A percentile compares a stretch with the other conserved stretches of the same genome.
phyloP scores from a whole-genome alignment of 1,140 invertebrate genomes.

The Drosophila miranda region DNA sequence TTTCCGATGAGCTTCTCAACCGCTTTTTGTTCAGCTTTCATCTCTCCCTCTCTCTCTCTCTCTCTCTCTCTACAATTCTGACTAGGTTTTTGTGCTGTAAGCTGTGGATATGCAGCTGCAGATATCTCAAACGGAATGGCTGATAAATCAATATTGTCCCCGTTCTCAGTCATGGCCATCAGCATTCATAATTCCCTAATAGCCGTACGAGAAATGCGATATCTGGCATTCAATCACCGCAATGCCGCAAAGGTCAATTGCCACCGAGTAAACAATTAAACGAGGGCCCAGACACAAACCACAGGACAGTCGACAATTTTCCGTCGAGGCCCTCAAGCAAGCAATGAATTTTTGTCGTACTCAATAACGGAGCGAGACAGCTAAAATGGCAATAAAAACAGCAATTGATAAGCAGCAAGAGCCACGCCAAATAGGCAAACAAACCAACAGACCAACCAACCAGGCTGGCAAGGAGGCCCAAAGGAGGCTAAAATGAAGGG shows the following conservation, averaged over 20 bases:
- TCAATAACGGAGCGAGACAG: slow-evolving; percentile 61
- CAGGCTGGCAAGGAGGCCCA: neutral
- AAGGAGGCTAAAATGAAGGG: slow-evolving; percentile 30
- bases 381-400: slow-evolving; percentile 76
- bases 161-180: neutral
- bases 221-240: slow-evolving; percentile 52
- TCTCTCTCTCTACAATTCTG: neutral
- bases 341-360: slow-evolving; percentile 70
- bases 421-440: slow-evolving; percentile 71
- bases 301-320: slow-evolving; percentile 28
- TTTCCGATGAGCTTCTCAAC: slow-evolving; percentile 42
- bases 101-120: neutral
- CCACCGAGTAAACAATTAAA: slow-evolving; percentile 73
- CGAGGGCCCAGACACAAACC: slow-evolving; percentile 28
- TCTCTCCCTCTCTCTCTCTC: neutral
- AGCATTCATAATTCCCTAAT: slow-evolving; percentile 60
- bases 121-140: neutral
- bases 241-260: slow-evolving; percentile 60
- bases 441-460: slow-evolving; percentile 40
- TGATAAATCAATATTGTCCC: slow-evolving; percentile 1
- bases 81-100: slow-evolving; percentile 1
- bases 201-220: slow-evolving; percentile 29
- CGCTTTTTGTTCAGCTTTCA: neutral
- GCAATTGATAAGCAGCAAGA: slow-evolving; percentile 74
- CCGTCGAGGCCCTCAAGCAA: slow-evolving; percentile 44